These are phyloP conservation scores for Mystacides longicornis DNA, from an alignment of 2,888 invertebrate genomes.

Conservation along the genomic window DNA sequence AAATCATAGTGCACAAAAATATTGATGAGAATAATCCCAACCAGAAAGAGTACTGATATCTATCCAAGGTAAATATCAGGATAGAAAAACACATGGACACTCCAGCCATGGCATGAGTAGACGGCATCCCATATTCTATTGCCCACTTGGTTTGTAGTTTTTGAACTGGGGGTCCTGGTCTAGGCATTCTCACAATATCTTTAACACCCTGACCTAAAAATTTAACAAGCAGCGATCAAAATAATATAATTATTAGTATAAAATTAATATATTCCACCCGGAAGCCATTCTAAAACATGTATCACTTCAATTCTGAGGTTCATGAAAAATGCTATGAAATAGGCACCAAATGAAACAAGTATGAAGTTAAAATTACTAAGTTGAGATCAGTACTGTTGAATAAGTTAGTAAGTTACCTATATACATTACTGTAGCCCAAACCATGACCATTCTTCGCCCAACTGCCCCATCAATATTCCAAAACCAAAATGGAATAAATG, in stretches of 20 bases:
- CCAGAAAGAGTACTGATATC: slow-evolving; percentile 65
- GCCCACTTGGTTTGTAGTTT: slow-evolving; percentile 83
- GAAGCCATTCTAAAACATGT: too few relatives aligned
- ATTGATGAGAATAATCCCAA: slow-evolving; percentile 54
- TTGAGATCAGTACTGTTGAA: too few relatives aligned
- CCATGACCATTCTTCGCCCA: slow-evolving; percentile 70
- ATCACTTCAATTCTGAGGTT: too few relatives aligned
- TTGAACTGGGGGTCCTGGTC: slow-evolving; percentile 78
- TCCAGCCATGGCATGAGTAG: slow-evolving; percentile 89
- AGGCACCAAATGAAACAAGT: too few relatives aligned
- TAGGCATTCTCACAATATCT: slow-evolving; percentile 79
- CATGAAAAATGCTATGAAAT: too few relatives aligned
- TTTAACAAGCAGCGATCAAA: not conserved
- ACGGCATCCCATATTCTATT: slow-evolving; percentile 91
- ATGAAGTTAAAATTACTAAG: too few relatives aligned
- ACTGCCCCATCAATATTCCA: slow-evolving; percentile 91
- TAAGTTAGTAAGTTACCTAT: slow-evolving; percentile 56
- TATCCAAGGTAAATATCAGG: slow-evolving; percentile 67
- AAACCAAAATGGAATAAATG: slow-evolving; percentile 90
- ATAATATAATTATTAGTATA: not conserved
- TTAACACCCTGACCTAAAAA: slow-evolving; percentile 75
- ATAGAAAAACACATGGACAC: slow-evolving; percentile 83
- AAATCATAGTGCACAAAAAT: slow-evolving; percentile 69
- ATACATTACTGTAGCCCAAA: slow-evolving; percentile 80
- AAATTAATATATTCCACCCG: too few relatives aligned